phyloP scores from a whole-genome alignment of 1,140 invertebrate species.

The Antheraea mylitta region DNA sequence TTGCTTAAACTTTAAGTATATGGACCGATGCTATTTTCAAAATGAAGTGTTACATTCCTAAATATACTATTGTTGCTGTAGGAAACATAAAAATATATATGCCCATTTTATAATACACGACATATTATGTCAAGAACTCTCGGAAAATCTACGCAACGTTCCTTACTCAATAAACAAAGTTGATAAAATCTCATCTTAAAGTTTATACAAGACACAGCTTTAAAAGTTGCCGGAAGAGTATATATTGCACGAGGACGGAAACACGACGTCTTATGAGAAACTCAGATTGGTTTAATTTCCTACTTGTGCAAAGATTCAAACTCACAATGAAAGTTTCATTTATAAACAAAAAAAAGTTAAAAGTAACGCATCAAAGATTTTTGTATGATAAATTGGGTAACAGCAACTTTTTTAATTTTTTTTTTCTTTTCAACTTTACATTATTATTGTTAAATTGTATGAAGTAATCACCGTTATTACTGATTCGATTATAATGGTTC shows the following conservation, averaged over 20 bases:
- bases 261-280: constrained; percentile 7
- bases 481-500: no score
- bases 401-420: no score
- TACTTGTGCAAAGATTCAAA: background rate
- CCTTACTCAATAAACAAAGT: background rate
- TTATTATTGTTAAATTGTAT: no score
- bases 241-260: constrained; percentile 9
- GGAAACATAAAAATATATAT: no score
- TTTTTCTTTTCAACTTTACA: no score
- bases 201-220: constrained; percentile 3
- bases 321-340: background rate
- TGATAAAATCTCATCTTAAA: constrained; percentile 7
- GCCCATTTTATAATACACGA: background rate
- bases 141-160: background rate
- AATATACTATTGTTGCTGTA: no score
- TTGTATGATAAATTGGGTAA: no score
- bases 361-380: no score
- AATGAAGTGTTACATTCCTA: no score
- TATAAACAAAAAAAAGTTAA: background rate
- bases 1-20: no score
- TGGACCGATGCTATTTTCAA: no score
- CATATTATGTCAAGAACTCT: background rate
- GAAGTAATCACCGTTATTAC: no score
- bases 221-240: background rate
- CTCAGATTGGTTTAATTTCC: constrained; percentile 5